These are phyloP conservation scores for Temnothorax rugatulus DNA, from an alignment of 2,888 invertebrate genomes.

Conservation along the genomic window DNA sequence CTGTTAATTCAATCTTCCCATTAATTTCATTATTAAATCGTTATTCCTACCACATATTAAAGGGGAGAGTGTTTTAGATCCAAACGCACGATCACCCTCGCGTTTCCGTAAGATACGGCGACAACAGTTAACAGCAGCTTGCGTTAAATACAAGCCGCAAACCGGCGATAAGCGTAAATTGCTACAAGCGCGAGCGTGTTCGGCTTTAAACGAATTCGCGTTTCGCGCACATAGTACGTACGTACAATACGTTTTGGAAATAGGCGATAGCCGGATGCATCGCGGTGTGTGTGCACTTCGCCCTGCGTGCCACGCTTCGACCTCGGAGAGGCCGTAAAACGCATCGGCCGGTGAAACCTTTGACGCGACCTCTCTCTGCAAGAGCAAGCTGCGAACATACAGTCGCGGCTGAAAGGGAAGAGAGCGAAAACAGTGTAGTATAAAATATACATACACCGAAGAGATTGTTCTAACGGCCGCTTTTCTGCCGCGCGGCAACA, in stretches of 20 bases:
- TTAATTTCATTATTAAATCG: neutral
- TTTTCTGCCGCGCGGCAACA: slow-evolving; percentile 26
- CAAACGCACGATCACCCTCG: neutral
- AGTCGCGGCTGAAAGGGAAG: slow-evolving; percentile 55
- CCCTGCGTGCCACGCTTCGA: neutral
- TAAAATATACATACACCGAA: slow-evolving; percentile 48
- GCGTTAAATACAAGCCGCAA: slow-evolving; percentile 32
- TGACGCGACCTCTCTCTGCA: slow-evolving; percentile 59
- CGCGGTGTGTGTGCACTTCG: slow-evolving; percentile 57
- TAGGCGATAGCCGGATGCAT: slow-evolving; percentile 32
- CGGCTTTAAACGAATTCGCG: slow-evolving; percentile 29
- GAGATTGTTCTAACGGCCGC: slow-evolving; percentile 38
- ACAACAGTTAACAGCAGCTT: slow-evolving; percentile 22
- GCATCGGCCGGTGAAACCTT: slow-evolving; percentile 67
- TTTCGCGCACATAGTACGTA: neutral
- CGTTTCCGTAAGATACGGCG: slow-evolving; percentile 23
- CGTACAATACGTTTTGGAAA: slow-evolving; percentile 49
- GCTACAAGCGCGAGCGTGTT: slow-evolving; percentile 44
- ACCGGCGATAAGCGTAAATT: slow-evolving; percentile 45
- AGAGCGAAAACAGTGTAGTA: slow-evolving; percentile 28
- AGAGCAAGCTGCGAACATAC: slow-evolving; percentile 40
- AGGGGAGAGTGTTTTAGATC: neutral
- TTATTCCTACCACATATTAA: neutral
- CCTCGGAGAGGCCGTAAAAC: slow-evolving; percentile 64
- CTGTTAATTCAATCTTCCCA: slow-evolving; percentile 1